A percentile compares a stretch with the other conserved stretches of the same genome.
Conservation (phyloP, 2,797 vertebrate genomes). For the Otolemur crassicaudatus region DNA sequence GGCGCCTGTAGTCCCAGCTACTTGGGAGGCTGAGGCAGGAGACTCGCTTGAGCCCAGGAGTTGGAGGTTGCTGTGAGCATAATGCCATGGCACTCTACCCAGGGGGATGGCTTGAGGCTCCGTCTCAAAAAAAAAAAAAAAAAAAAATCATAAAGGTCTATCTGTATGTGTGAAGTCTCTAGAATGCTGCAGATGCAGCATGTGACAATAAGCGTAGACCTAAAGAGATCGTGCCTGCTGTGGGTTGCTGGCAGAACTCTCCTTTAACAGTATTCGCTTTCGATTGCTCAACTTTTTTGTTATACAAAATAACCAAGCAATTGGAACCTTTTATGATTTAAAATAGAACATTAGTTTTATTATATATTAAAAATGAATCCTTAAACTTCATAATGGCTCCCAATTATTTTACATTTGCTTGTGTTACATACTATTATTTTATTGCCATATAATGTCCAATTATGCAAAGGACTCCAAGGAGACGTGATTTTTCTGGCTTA, state of each 20-base stretch:
- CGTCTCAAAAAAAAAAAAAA: no score
- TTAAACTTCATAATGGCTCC: conserved; percentile 83
- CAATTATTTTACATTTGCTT: conserved; percentile 82
- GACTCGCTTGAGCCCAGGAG: no score
- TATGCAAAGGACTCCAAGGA: conserved; percentile 78
- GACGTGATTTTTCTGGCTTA: conserved; percentile 60
- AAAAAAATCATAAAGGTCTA: neutral
- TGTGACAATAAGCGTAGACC: conserved; percentile 45
- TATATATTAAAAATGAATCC: conserved; percentile 83
- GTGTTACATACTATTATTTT: conserved; percentile 78
- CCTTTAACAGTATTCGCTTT: neutral
- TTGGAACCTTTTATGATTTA: conserved; percentile 78
- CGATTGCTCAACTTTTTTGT: conserved; percentile 69
- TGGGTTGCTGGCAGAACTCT: neutral
- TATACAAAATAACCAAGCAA: conserved; percentile 55
- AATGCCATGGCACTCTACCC: no score
- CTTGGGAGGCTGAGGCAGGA: no score
- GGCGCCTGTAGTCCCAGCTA: no score
- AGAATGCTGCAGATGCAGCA: neutral
- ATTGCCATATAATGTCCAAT: conserved; percentile 74
- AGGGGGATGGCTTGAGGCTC: no score
- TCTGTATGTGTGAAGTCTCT: neutral
- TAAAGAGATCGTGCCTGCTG: neutral
- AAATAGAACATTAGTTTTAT: conserved; percentile 79
- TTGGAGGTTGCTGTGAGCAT: no score